phyloP scores from a whole-genome alignment of 2,888 invertebrate genomes.

The Pteria penguin region DNA sequence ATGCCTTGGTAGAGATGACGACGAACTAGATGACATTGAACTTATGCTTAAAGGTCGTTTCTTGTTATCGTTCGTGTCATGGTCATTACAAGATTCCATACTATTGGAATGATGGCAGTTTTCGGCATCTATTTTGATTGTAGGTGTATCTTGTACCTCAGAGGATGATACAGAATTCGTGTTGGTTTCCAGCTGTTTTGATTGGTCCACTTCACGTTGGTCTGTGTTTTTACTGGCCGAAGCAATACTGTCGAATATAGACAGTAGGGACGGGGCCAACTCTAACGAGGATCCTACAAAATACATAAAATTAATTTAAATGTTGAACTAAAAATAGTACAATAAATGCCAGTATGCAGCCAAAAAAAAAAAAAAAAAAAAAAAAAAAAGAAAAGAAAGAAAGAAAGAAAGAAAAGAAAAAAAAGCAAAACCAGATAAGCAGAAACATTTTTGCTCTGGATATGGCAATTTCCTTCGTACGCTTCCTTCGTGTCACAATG shows the following conservation, averaged over 20 bases:
- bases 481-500: too few species aligned
- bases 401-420: too few species aligned
- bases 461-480: too few species aligned
- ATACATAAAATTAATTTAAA: constrained; percentile 2
- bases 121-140: constrained; percentile 40
- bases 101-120: constrained; percentile 9
- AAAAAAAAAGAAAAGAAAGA: neutral
- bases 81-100: constrained; percentile 19
- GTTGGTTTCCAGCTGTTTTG: constrained; percentile 3
- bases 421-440: too few species aligned
- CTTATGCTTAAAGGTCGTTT: constrained; percentile 79
- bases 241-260: constrained; percentile 70
- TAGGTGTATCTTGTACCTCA: constrained; percentile 9
- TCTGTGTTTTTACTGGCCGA: constrained; percentile 51
- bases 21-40: constrained; percentile 78
- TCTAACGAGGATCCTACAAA: constrained; percentile 72
- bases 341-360: neutral
- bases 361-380: neutral
- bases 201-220: constrained; percentile 45
- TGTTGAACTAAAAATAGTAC: constrained; percentile 21
- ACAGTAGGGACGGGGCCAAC: constrained; percentile 68
- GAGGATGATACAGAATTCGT: neutral
- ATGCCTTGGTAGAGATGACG: constrained; percentile 74
- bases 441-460: too few species aligned
- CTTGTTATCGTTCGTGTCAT: constrained; percentile 72